Evolutionary conservation across 1,140 invertebrate genomes (phyloP).

Genomic region (Bombus balteatus): DNA sequence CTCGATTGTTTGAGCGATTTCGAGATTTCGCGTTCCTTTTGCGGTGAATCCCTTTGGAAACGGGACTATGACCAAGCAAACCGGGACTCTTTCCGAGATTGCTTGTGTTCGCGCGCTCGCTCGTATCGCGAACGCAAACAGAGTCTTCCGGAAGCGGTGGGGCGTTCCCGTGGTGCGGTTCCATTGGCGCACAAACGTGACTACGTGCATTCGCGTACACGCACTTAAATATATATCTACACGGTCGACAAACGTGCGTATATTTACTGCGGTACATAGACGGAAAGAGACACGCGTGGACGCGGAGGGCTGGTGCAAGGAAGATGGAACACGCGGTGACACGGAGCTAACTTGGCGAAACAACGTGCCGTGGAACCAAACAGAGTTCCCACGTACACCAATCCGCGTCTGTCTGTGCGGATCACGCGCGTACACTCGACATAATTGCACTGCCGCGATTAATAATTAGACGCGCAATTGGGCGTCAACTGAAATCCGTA

Average conservation of each 20-base stretch:
- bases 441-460: constrained; percentile 79
- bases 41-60: background rate
- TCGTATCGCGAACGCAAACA: constrained; percentile 26
- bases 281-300: constrained; percentile 23
- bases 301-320: background rate
- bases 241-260: constrained; percentile 6
- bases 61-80: too few relatives aligned
- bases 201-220: background rate
- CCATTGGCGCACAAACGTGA: background rate
- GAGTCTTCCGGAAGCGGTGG: background rate
- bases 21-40: background rate
- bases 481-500: constrained; percentile 70
- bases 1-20: too few relatives aligned
- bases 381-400: constrained; percentile 50
- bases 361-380: constrained; percentile 72
- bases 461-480: constrained; percentile 81
- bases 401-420: constrained; percentile 3
- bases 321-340: constrained; percentile 23
- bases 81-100: background rate
- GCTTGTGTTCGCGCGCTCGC: background rate
- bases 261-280: constrained; percentile 58
- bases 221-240: constrained; percentile 22
- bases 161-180: background rate
- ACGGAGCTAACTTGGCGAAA: constrained; percentile 59
- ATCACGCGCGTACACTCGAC: constrained; percentile 68